These are phyloP conservation scores for Hyles vespertilio DNA, from an alignment of 1,140 invertebrate species.

Conservation along the genomic window DNA sequence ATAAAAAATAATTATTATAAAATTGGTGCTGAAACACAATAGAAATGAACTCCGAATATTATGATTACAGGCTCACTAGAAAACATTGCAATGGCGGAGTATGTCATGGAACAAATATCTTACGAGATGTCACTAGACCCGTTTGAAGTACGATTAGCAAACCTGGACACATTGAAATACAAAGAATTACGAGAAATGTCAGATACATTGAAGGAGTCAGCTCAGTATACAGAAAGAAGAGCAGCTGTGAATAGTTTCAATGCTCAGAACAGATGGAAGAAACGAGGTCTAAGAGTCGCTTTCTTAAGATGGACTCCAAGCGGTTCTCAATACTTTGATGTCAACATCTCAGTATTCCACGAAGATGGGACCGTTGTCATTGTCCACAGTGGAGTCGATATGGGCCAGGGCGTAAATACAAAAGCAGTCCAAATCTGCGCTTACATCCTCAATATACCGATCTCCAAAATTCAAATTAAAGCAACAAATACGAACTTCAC, in stretches of 20 bases:
- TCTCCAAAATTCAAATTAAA: constrained; percentile 75
- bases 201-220: constrained; percentile 1
- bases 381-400: constrained; percentile 86
- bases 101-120: constrained; percentile 89
- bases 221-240: constrained; percentile 8
- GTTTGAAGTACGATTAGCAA: constrained; percentile 79
- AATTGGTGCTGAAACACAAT: neutral
- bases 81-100: constrained; percentile 82
- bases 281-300: constrained; percentile 81
- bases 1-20: neutral
- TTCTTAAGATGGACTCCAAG: constrained; percentile 79
- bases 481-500: constrained; percentile 3
- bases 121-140: constrained; percentile 81
- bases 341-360: constrained; percentile 82
- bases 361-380: constrained; percentile 85
- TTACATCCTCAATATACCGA: constrained; percentile 80
- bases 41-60: neutral
- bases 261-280: constrained; percentile 84
- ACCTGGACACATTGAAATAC: constrained; percentile 74
- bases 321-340: constrained; percentile 76
- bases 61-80: constrained; percentile 78
- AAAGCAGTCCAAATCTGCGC: constrained; percentile 85
- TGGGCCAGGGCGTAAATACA: constrained; percentile 88
- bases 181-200: constrained; percentile 30
- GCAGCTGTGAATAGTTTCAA: constrained; percentile 75